Evolutionary conservation across 2,797 vertebrate species (phyloP).

Genomic region (Danio choprae): DNA sequence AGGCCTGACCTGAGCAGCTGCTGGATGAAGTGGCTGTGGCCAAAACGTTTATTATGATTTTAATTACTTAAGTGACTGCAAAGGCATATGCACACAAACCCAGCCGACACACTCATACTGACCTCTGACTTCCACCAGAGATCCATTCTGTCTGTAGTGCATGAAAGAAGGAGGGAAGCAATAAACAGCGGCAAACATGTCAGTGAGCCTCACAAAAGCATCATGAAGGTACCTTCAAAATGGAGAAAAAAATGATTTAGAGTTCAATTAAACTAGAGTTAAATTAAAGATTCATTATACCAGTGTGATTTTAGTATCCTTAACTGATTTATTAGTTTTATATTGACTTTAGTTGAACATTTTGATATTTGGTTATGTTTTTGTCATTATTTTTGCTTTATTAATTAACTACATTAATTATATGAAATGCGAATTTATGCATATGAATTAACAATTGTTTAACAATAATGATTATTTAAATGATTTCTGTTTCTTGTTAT

Average conservation of each 20-base stretch:
- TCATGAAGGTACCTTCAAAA: conserved; percentile 6
- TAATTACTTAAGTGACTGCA: conserved; percentile 57
- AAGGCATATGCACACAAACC: conserved; percentile 53
- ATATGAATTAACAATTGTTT: too few relatives aligned
- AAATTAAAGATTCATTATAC: too few relatives aligned
- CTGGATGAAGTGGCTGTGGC: conserved; percentile 33
- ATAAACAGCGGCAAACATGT: conserved; percentile 23
- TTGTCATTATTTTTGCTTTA: too few relatives aligned
- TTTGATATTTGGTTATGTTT: too few relatives aligned
- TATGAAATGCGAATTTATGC: too few relatives aligned
- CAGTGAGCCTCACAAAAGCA: background rate
- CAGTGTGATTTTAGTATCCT: too few relatives aligned
- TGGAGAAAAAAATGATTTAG: background rate
- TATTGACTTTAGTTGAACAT: too few relatives aligned
- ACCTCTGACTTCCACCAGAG: conserved; percentile 33
- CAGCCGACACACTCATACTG: conserved; percentile 44
- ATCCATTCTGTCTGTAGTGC: conserved; percentile 44
- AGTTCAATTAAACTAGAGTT: too few relatives aligned
- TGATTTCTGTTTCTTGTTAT: too few relatives aligned
- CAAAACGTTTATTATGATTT: conserved; percentile 60
- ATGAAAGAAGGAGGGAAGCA: conserved; percentile 26
- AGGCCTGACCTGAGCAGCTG: conserved; percentile 41
- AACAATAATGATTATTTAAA: too few relatives aligned
- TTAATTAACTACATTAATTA: too few relatives aligned
- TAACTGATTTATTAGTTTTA: too few relatives aligned